These are phyloP conservation scores for Acanthis flammea DNA, from an alignment of 2,797 vertebrate genomes.

Conservation along the genomic window DNA sequence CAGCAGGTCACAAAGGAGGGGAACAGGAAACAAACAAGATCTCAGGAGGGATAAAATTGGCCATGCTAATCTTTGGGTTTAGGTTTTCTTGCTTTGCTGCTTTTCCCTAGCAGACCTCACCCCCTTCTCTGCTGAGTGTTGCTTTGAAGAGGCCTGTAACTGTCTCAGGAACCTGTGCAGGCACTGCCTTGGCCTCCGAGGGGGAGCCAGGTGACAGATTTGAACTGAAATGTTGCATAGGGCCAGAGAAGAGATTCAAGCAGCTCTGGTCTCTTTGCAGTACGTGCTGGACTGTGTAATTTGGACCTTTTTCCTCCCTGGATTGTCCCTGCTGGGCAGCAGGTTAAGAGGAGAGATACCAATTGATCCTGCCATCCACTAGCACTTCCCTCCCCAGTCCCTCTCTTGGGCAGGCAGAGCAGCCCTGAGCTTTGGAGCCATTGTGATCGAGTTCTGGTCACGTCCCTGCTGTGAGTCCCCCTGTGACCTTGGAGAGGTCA, in stretches of 20 bases:
- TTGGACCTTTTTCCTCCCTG: background rate
- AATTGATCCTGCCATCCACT: rapidly evolving
- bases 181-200: background rate
- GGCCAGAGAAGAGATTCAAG: background rate
- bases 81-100: conserved; percentile 50
- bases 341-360: background rate
- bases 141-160: conserved; percentile 8
- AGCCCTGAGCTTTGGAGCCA: background rate
- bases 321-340: rapidly evolving
- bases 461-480: background rate
- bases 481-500: background rate
- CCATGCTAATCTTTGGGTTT: conserved; percentile 26
- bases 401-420: background rate
- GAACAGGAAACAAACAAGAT: conserved; percentile 34
- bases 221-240: background rate
- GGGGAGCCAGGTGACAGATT: background rate
- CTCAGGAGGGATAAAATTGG: background rate
- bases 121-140: rapidly evolving
- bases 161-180: background rate
- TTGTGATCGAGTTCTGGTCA: background rate
- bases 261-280: background rate
- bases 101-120: background rate
- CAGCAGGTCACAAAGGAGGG: conserved; percentile 4
- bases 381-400: background rate
- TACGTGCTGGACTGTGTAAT: background rate